Conservation (phyloP, 2,888 invertebrate species). For the Pristionchus mayeri region DNA sequence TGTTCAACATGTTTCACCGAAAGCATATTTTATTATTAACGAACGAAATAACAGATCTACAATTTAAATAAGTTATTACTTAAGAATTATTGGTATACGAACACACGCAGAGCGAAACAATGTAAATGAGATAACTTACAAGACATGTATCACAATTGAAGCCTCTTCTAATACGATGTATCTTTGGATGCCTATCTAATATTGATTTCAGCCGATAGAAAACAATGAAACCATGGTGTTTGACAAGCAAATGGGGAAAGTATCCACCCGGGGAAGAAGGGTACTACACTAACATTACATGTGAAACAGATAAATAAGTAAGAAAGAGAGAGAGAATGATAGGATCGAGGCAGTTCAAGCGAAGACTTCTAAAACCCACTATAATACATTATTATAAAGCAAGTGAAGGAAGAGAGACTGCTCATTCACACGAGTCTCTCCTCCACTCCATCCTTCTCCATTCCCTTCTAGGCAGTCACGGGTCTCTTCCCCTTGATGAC, state of each 20-base stretch:
- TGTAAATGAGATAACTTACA: constrained; percentile 25
- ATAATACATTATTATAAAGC: constrained; percentile 11
- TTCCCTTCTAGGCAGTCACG: constrained; percentile 29
- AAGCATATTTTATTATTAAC: constrained; percentile 34
- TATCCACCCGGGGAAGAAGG: constrained; percentile 6
- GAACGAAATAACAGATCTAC: constrained; percentile 42
- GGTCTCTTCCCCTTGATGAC: constrained; percentile 54
- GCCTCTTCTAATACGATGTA: constrained; percentile 28
- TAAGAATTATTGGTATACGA: constrained; percentile 7
- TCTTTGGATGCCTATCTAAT: constrained; percentile 28
- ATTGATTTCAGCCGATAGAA: constrained; percentile 6
- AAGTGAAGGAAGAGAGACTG: background rate
- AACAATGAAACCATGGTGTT: background rate
- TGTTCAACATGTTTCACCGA: background rate
- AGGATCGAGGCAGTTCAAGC: constrained; percentile 7
- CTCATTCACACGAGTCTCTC: background rate
- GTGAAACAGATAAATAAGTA: constrained; percentile 10
- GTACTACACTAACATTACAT: constrained; percentile 33
- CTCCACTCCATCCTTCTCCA: background rate
- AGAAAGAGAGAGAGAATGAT: background rate
- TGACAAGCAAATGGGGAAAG: constrained; percentile 12
- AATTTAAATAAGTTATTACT: constrained; percentile 45
- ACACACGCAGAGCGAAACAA: constrained; percentile 25
- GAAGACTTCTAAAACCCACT: background rate
- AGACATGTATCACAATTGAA: constrained; percentile 40